Evolutionary conservation across 2,888 invertebrate species (phyloP).

Genomic region (Heliconius ethilla): DNA sequence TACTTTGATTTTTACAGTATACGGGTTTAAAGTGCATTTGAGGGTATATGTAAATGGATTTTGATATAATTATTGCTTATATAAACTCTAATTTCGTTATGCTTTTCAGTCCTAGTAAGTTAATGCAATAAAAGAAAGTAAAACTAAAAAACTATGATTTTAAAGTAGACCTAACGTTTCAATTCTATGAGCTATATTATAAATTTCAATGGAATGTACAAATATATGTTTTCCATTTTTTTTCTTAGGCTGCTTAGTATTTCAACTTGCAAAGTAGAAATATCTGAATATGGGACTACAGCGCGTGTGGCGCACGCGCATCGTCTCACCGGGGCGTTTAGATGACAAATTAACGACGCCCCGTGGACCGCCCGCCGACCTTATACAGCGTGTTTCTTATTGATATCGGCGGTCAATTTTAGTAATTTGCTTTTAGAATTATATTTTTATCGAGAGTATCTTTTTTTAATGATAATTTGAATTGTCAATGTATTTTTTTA

Average conservation of each 20-base stretch:
- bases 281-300: not conserved
- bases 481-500: not conserved
- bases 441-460: not conserved
- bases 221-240: no score
- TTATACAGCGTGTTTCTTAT: conserved; percentile 12
- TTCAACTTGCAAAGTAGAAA: not conserved
- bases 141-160: no score
- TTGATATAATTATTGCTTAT: not conserved
- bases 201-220: no score
- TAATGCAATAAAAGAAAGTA: no score
- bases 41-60: not conserved
- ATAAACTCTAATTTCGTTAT: not conserved
- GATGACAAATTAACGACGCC: conserved; percentile 32
- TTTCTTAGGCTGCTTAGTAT: no score
- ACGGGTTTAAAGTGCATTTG: not conserved
- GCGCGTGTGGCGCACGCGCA: conserved; percentile 33
- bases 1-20: conserved; percentile 25
- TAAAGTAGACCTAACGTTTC: no score
- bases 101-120: not conserved
- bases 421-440: conserved; percentile 7
- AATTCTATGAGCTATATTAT: no score
- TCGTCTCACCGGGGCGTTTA: conserved; percentile 21
- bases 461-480: not conserved
- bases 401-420: not conserved
- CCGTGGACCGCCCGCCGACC: conserved; percentile 23